A percentile compares a stretch with the other conserved stretches of the same genome.
Evolutionary conservation across 2,888 invertebrate genomes (phyloP).

Genomic region (Hemithea aestivaria): DNA sequence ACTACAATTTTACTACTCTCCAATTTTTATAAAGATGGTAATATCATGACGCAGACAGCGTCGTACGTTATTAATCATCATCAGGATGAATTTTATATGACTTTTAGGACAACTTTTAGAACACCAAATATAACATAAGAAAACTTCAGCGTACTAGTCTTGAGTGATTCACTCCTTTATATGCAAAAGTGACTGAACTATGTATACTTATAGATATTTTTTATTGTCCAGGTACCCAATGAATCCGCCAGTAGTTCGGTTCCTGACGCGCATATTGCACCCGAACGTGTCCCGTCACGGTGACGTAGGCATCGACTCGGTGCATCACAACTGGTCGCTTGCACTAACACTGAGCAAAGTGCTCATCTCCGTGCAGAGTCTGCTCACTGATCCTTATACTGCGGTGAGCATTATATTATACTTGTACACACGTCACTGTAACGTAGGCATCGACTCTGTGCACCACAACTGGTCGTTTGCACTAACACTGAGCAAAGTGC

Average conservation of each 20-base stretch:
- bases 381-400: constrained; percentile 93
- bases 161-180: no score
- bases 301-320: constrained; percentile 96
- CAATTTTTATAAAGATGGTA: no score
- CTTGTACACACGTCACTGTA: constrained; percentile 86
- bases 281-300: constrained; percentile 97
- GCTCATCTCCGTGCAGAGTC: constrained; percentile 91
- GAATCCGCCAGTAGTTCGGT: constrained; percentile 93
- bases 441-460: constrained; percentile 96
- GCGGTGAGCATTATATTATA: constrained; percentile 78
- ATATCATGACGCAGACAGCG: no score
- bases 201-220: background rate
- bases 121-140: no score
- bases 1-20: no score
- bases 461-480: constrained; percentile 98
- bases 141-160: no score
- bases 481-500: constrained; percentile 92
- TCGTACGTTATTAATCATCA: no score
- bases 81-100: no score
- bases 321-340: constrained; percentile 97
- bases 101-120: no score
- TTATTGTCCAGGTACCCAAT: constrained; percentile 91
- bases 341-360: constrained; percentile 94
- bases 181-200: no score
- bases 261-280: constrained; percentile 95